Evolutionary conservation across 1,140 invertebrate genomes (phyloP), one percentile per base, ranked within the genome.

Genomic region (Zaprionus lachaisei): DNA sequence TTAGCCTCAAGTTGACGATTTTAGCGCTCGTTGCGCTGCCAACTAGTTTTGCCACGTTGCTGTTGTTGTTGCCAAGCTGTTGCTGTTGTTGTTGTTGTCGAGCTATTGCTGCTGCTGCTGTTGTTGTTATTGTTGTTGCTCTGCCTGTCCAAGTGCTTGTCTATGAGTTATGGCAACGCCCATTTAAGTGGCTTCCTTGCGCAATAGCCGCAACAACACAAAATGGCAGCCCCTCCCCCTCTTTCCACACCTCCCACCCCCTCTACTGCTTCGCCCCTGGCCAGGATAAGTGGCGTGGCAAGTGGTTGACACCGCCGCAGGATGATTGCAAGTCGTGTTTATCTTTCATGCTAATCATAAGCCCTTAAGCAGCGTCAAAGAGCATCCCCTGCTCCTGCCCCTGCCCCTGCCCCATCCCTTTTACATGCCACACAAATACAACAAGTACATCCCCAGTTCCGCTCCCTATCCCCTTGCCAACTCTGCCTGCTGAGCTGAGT

Each of bases 341-440:
- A 89, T 89, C 47, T 89, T 89, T 2, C 84, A 89, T 79, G 84
- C 85, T 90, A 81, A 89, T 89, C 86, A 89, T 89, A 89, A 87
- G 83, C 12, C 63, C 62, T 62, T 67, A 66, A 73, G 47, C 49
- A 41, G 37, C 17, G 34, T 56, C 20, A 20, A 12, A 9, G 34
- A 26, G n/a, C 55, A 34, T 15, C 12, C 51, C 47, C 37, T 80
- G 57, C 31, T 47, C 60, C 62, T 22, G 9, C 17, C 14, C 20
- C 65, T 60, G 38, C 9, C 12, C 31, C 56, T 24, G 31, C 28
- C 17, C 49, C 34, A 28, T 12, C 9, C 47, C 24, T 56, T 22
- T 14, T 24, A n/a, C 26, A 37, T 60, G 58, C n/a, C n/a, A 34
- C 31, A 34, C 31, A 34, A 34, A 4, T 34, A 11, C 22, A 61